A percentile compares a stretch with the other conserved stretches of the same genome.
phyloP scores from a whole-genome alignment of 2,113 vertebrate genomes.

The Uria lomvia region DNA sequence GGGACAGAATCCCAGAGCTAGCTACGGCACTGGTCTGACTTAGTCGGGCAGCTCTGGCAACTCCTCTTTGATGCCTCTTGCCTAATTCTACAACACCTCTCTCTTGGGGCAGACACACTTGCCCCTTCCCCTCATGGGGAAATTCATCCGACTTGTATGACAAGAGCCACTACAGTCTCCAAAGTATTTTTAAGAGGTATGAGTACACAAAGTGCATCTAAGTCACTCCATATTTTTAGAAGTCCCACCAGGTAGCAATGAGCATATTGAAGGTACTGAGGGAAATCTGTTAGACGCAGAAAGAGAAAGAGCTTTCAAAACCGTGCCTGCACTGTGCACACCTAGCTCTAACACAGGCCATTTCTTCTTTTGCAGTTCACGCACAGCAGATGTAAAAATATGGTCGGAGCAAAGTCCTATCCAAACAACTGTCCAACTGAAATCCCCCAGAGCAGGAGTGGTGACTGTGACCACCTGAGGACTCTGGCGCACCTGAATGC shows the following conservation, averaged over 20 bases:
- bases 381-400: background rate
- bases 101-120: background rate
- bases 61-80: background rate
- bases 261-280: background rate
- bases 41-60: background rate
- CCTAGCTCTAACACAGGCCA: background rate
- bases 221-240: background rate
- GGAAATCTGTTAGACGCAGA: background rate
- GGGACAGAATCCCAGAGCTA: background rate
- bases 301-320: background rate
- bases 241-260: background rate
- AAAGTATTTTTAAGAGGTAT: background rate
- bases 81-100: background rate
- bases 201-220: background rate
- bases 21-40: background rate
- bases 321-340: background rate
- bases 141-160: background rate
- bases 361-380: background rate
- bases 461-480: background rate
- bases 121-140: background rate
- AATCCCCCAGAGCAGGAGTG: background rate
- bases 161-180: background rate
- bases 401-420: background rate
- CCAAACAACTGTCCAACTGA: background rate
- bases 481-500: fast-evolving